phyloP scores from a whole-genome alignment of 1,140 invertebrate genomes.

The Delia radicum region DNA sequence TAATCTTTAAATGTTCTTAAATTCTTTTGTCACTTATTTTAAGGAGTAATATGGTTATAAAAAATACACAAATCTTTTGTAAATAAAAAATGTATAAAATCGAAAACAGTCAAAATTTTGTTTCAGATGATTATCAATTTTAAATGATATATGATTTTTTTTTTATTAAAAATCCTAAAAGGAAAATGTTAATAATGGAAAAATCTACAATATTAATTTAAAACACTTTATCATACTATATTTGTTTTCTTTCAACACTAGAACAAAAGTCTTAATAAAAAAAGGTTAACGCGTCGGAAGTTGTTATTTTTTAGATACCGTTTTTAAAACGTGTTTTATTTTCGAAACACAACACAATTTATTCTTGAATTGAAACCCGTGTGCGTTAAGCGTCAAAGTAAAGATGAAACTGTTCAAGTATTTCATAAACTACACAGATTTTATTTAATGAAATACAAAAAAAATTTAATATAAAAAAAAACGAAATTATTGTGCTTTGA shows the following conservation, averaged over 20 bases:
- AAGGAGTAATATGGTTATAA: no score
- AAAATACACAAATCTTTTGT: no score
- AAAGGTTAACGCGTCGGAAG: background rate
- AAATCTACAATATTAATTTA: no score
- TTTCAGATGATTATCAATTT: no score
- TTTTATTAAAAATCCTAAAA: no score
- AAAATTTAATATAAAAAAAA: background rate
- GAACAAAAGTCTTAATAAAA: no score
- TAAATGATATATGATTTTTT: no score
- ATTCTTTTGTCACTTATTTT: no score
- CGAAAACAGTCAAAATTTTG: no score
- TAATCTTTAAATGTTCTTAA: no score
- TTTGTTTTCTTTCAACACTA: background rate
- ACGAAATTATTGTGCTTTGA: background rate
- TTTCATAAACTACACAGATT: conserved; percentile 3
- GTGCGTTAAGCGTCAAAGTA: conserved; percentile 7
- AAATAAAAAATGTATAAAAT: no score
- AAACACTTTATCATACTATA: background rate
- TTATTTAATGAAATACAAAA: background rate
- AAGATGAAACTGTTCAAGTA: conserved; percentile 17
- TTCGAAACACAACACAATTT: background rate
- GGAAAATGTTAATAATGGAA: no score
- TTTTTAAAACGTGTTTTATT: background rate
- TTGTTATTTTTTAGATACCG: background rate
- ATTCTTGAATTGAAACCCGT: background rate